Conservation (phyloP, 2,888 invertebrate species). For the Gandaritis pyraliata region DNA sequence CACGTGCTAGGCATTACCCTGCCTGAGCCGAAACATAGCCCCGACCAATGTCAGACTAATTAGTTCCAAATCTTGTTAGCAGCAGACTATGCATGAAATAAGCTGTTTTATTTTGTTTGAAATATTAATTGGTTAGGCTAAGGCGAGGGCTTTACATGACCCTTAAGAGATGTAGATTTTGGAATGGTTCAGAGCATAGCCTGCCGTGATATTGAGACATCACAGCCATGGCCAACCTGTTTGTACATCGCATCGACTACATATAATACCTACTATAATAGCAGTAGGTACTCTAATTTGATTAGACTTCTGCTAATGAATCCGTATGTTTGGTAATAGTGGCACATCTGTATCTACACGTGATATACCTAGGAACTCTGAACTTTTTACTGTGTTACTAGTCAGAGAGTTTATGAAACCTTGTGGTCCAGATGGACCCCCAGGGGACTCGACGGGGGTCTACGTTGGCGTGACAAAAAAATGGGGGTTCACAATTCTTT, state of each 20-base stretch:
- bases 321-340: conserved; percentile 14
- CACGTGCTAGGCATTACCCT: conserved; percentile 8
- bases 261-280: no score
- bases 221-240: not conserved
- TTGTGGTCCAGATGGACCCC: no score
- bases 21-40: conserved; percentile 14
- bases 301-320: conserved; percentile 27
- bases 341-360: not conserved
- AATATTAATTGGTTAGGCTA: conserved; percentile 1
- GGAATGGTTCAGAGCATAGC: conserved; percentile 1
- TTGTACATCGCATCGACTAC: not conserved
- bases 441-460: no score
- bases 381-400: no score
- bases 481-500: no score
- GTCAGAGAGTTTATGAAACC: no score
- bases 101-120: not conserved
- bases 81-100: conserved; percentile 15
- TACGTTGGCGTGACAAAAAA: no score
- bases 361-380: no score
- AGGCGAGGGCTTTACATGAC: not conserved
- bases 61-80: conserved; percentile 37
- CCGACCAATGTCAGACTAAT: conserved; percentile 29
- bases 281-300: conserved; percentile 21
- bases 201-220: conserved; percentile 6
- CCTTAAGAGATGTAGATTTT: not conserved